Conservation (phyloP, 1,140 invertebrate species). For the Lepidurus apus region DNA sequence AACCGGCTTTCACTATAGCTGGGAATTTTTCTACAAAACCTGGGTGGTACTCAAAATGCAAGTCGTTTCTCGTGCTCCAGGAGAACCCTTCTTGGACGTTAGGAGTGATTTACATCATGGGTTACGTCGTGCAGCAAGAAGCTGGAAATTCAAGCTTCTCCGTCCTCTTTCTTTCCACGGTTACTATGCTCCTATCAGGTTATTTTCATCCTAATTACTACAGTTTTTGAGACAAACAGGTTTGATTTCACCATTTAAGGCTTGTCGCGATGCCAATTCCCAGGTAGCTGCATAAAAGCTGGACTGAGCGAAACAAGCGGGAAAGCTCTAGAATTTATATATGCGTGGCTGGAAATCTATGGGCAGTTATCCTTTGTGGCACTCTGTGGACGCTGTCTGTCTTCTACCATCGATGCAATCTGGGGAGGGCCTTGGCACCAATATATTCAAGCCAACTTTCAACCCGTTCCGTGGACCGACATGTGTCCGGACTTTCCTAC, state of each 20-base stretch:
- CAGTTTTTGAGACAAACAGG: not conserved
- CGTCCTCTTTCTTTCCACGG: not conserved
- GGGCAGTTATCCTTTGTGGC: conserved; percentile 13
- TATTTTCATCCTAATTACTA: not conserved
- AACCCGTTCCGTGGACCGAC: not conserved
- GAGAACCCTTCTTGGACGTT: not conserved
- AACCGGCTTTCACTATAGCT: not conserved
- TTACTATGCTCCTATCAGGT: not conserved
- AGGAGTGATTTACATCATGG: not conserved
- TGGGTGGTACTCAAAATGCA: not conserved
- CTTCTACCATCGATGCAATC: not conserved
- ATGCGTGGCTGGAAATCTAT: not conserved
- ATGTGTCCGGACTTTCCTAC: conserved; percentile 9
- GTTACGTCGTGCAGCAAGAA: conserved; percentile 8
- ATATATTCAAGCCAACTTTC: not conserved
- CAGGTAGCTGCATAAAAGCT: not conserved
- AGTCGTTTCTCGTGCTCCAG: not conserved
- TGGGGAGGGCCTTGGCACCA: not conserved
- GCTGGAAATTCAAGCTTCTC: not conserved
- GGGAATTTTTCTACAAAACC: not conserved
- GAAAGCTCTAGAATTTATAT: not conserved
- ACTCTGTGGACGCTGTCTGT: not conserved
- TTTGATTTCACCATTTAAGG: not conserved
- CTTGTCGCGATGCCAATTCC: not conserved
- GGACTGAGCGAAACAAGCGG: not conserved